A percentile compares a stretch with the other conserved stretches of the same genome.
Evolutionary conservation across 2,888 invertebrate species (phyloP).

Genomic region (Cephus pulcher): DNA sequence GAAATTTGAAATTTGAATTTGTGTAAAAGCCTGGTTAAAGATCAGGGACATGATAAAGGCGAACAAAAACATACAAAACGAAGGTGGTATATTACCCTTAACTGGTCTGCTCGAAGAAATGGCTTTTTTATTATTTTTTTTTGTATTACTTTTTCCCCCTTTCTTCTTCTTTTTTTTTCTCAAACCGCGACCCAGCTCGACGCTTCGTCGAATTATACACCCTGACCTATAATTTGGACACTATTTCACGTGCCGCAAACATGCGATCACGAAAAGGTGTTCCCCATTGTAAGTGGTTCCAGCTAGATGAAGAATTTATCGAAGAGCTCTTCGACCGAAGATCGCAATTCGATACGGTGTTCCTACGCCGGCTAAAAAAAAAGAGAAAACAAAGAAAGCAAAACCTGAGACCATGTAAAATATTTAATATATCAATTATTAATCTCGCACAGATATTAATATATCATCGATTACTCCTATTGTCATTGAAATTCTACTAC

Average conservation of each 20-base stretch:
- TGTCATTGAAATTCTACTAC: neutral
- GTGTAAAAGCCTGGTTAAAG: neutral
- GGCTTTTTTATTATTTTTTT: conserved; percentile 25
- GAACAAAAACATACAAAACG: neutral
- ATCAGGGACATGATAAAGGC: neutral
- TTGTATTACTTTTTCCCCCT: neutral
- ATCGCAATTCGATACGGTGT: conserved; percentile 14
- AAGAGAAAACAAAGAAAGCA: neutral
- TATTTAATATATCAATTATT: neutral
- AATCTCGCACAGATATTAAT: neutral
- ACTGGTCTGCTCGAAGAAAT: conserved; percentile 32
- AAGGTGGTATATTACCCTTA: neutral
- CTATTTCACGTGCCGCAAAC: conserved; percentile 57
- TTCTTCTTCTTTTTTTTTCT: conserved; percentile 29
- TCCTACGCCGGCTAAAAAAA: neutral
- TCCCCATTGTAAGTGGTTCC: conserved; percentile 51
- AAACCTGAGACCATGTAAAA: neutral
- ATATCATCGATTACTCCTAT: neutral
- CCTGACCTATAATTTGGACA: conserved; percentile 58
- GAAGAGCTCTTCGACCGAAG: conserved; percentile 39
- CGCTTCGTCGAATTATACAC: conserved; percentile 54
- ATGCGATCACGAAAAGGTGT: conserved; percentile 62
- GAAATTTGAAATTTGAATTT: neutral
- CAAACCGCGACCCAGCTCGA: conserved; percentile 36
- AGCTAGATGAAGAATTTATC: conserved; percentile 62